Conservation (phyloP, 2,797 vertebrate genomes). For the Falco berigora region DNA sequence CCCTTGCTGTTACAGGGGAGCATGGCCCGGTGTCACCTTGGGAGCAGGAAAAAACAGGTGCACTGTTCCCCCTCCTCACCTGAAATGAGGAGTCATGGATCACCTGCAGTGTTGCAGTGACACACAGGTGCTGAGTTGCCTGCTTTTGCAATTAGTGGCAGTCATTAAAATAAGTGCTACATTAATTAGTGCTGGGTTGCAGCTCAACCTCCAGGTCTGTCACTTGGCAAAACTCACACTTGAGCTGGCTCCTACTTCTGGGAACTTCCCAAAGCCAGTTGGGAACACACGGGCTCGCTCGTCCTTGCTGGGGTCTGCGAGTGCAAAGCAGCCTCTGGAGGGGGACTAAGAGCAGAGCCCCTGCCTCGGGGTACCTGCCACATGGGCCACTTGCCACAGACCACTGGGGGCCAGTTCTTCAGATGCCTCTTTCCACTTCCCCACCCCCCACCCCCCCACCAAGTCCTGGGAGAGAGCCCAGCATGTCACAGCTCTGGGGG, state of each 20-base stretch:
- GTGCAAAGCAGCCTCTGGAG: neutral
- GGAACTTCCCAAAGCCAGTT: neutral
- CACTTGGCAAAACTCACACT: neutral
- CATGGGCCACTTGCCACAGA: neutral
- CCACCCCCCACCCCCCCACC: too few species aligned
- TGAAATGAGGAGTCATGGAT: neutral
- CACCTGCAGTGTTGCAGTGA: neutral
- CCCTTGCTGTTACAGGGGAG: neutral
- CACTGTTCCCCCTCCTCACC: neutral
- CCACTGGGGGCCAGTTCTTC: neutral
- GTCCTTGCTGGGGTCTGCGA: neutral
- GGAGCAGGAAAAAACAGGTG: neutral
- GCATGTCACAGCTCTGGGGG: fast-evolving
- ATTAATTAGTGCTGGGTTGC: neutral
- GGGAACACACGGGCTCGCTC: neutral
- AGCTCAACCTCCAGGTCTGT: neutral
- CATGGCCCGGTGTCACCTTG: neutral
- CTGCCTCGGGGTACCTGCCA: neutral
- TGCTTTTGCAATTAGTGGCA: neutral
- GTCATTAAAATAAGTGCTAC: neutral
- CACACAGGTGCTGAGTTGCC: neutral
- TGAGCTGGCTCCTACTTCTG: neutral
- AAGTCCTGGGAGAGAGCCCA: neutral
- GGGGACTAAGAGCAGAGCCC: neutral
- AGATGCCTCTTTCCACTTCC: neutral